Evolutionary conservation across 2,113 vertebrate species (phyloP).

Genomic region (Lynx canadensis): DNA sequence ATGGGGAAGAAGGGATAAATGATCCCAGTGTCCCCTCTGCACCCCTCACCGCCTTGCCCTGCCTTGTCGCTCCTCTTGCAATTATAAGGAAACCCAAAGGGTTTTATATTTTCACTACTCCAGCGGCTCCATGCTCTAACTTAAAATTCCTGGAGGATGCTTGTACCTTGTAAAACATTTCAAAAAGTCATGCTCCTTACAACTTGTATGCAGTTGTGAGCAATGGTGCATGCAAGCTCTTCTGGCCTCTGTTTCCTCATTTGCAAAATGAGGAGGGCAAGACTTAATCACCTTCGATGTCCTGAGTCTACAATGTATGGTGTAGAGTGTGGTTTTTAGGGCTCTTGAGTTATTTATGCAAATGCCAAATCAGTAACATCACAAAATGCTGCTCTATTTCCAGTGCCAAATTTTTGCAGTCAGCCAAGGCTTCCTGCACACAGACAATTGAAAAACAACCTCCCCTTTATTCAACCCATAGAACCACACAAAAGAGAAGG

Average conservation of each 20-base stretch:
- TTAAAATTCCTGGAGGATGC: background rate
- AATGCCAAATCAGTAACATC: background rate
- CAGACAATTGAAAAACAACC: background rate
- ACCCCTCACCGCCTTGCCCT: too few species aligned
- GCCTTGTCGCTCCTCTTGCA: background rate
- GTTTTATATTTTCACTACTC: background rate
- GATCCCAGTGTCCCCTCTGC: background rate
- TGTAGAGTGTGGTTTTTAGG: background rate
- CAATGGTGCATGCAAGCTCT: background rate
- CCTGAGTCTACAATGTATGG: background rate
- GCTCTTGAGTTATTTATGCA: background rate
- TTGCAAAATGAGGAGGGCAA: background rate
- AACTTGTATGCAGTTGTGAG: background rate
- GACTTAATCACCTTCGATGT: background rate
- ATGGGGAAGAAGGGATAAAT: background rate
- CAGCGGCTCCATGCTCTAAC: background rate
- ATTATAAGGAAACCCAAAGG: background rate
- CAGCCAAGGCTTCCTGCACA: slow-evolving; percentile 12
- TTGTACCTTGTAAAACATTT: background rate
- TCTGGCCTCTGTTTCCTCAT: background rate
- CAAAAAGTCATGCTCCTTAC: background rate
- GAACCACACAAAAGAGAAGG: background rate
- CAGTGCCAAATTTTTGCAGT: background rate
- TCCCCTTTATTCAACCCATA: background rate
- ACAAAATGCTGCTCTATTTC: background rate